Evolutionary conservation across 1,140 invertebrate genomes (phyloP), one percentile per base, ranked within the genome.

Genomic region (Scaptomyza pallida): DNA sequence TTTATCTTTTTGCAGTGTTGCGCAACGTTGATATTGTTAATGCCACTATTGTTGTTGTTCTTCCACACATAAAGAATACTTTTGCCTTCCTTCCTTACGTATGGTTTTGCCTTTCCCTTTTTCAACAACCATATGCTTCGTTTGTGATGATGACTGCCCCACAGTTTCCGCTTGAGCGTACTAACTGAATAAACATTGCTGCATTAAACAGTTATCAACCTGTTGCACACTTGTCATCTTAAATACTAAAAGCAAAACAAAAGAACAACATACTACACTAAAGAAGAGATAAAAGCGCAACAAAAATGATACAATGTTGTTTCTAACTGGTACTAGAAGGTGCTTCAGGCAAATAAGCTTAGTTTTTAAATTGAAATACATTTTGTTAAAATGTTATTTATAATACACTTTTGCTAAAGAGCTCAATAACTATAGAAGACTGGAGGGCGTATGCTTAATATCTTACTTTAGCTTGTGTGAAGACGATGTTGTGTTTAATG

Each of bases 61-160:
- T 37, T 48, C 2, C 23, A 26, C 23, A 26, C 37, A 68, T 67
- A 59, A 72, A 67, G 69, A 81, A 80, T 76, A 60, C 61, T 63
- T 72, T 79, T 48, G 26, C 26, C 26, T 30, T 30, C 26, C 6
- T 5, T 30, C 26, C 26, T 79, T 79, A 71, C 67, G 71, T 59
- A 69, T 41, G 43, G n/a, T 62, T 69, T 26, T 33, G 15, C 37
- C 41, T 33, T 16, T n/a, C 26, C 26, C 23, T 26, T 45, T 9
- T 30, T 30, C 8, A 30, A 61, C 16, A 45, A 41, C 50, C 56
- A 45, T 37, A 60, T 68, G 51, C 41, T 30, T 4, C 2, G 1
- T n/a, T 35, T 33, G 16, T 37, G 6, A 16, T 52, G 16, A 15
- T 37, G 33, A 19, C 10, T 40, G 12, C 5, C 26, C 26, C 8